Evolutionary conservation across 1,140 invertebrate genomes (phyloP), one percentile per base, ranked within the genome.

Genomic region (Maniola jurtina): DNA sequence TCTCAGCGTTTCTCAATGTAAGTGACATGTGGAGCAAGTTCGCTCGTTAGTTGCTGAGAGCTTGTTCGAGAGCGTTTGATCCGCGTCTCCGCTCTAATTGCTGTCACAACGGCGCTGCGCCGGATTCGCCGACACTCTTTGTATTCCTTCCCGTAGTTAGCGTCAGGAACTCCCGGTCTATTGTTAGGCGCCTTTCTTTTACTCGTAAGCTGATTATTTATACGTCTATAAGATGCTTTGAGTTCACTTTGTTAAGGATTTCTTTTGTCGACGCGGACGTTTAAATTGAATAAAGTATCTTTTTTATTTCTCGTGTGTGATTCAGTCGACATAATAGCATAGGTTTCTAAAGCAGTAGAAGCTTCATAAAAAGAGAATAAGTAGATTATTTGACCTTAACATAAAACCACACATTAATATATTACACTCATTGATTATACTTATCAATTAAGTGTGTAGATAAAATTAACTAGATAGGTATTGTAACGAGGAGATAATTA

Each of bases 21-120:
- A 47, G 64, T 61, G 59, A 61, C 55, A 42, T 61, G 59, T 66
- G 40, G 48, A 50, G 42, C 13, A 66, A 61, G 57, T 66, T 60
- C 33, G 58, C 64, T 66, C 59, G 64, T 66, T 66, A 66, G 48
- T 33, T 13, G 40, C 57, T 25, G 33, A 60, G 45, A 11, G n/a
- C 58, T 3, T 55, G 57, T 61, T 66, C 48, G 48, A 48, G 58
- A 58, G 48, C 15, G 58, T 66, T 66, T 58, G 59, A 66, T 66
- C 58, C 50, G 40, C 60, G 58, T n/a, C 57, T 36, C 45, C 40
- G 25, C 25, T 25, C 64, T 66, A 66, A 66, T 66, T 66, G 64
- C 64, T 66, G 64, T 66, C 64, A 61, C 58, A 56, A 59, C 64
- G 47, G 47, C 55, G 61, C 42, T 55, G 56, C 33, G 25, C 16